phyloP scores from a whole-genome alignment of 1,140 invertebrate species.

The Drosophila mojavensis region DNA sequence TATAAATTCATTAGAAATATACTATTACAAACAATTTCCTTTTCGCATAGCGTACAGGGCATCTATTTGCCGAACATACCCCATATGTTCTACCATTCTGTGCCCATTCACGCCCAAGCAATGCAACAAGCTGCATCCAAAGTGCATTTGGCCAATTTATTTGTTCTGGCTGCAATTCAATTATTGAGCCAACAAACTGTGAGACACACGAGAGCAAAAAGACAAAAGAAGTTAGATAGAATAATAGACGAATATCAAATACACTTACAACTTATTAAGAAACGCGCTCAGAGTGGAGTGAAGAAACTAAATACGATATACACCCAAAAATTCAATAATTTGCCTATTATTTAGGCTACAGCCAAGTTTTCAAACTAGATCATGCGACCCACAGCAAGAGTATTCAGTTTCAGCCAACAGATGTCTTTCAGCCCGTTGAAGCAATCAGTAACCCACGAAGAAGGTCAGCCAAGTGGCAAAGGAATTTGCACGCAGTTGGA shows the following conservation, averaged over 20 bases:
- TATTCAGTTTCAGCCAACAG: neutral
- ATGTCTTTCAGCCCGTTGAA: conserved; percentile 9
- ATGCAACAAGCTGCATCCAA: conserved; percentile 15
- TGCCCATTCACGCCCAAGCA: conserved; percentile 37
- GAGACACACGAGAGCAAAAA: conserved; percentile 15
- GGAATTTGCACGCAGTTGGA: conserved; percentile 48
- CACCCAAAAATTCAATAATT: too few species aligned
- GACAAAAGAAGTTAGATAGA: neutral
- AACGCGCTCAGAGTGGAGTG: too few species aligned
- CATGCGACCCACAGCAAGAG: neutral
- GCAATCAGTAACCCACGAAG: conserved; percentile 49
- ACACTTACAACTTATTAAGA: neutral
- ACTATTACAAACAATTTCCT: neutral
- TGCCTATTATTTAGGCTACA: too few species aligned
- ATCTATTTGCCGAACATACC: neutral
- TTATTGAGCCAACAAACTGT: conserved; percentile 25
- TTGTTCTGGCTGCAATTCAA: conserved; percentile 36
- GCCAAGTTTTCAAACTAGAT: too few species aligned
- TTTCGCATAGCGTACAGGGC: neutral
- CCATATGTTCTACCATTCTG: neutral
- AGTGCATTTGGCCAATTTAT: conserved; percentile 26
- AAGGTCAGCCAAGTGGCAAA: conserved; percentile 73
- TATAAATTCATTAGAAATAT: too few species aligned
- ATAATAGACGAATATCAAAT: neutral
- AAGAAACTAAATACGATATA: too few species aligned